Conservation (phyloP, 2,797 vertebrate species). For the Astyanax mexicanus region DNA sequence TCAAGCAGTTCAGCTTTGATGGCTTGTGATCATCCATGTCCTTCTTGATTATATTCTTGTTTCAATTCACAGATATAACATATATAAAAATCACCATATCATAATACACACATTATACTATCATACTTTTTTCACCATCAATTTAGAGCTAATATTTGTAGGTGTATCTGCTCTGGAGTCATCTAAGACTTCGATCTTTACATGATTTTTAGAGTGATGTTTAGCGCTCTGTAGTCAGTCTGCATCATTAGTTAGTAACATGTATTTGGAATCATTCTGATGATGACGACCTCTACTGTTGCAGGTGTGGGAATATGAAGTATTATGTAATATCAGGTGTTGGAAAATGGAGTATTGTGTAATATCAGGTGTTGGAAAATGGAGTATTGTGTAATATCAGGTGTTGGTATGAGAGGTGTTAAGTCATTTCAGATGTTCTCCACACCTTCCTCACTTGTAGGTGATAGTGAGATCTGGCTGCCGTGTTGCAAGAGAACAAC, state of each 20-base stretch:
- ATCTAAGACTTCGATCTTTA: background rate
- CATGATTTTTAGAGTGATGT: background rate
- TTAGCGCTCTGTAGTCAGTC: background rate
- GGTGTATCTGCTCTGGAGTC: background rate
- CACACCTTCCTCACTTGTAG: background rate
- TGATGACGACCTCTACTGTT: no score
- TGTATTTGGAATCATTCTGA: constrained; percentile 4
- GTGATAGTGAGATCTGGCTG: constrained; percentile 35
- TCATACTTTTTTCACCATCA: no score
- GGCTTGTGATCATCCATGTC: no score
- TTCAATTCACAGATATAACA: no score
- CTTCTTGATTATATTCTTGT: no score
- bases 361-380: constrained; percentile 45
- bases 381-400: constrained; percentile 28
- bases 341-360: no score
- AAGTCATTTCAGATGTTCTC: constrained; percentile 51
- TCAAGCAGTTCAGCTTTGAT: no score
- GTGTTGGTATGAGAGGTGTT: constrained; percentile 22
- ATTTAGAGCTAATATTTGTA: no score
- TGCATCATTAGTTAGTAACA: background rate
- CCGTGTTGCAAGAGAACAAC: constrained; percentile 39
- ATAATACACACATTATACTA: no score
- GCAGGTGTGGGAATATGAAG: no score
- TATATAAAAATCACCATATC: no score
- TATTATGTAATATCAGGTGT: no score